These are phyloP conservation scores for Amazona guildingii DNA, from an alignment of 2,113 vertebrate species.

Conservation along the genomic window DNA sequence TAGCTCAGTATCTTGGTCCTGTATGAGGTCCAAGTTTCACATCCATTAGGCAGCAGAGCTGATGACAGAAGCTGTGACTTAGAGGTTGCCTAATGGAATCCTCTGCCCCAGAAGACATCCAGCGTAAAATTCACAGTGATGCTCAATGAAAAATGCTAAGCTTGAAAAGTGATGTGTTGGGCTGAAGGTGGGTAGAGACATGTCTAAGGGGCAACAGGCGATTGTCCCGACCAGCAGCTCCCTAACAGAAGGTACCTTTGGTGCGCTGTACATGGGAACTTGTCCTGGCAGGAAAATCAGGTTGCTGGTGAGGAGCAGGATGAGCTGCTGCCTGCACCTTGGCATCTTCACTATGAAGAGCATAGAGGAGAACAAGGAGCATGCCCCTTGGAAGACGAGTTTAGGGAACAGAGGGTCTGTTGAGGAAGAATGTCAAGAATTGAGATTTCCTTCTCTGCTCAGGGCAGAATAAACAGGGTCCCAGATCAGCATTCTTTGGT, in stretches of 20 bases:
- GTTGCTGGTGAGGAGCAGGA: background rate
- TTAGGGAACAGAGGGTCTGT: background rate
- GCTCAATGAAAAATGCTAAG: background rate
- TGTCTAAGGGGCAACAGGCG: rapidly evolving
- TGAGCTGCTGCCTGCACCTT: background rate
- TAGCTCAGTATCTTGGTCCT: background rate
- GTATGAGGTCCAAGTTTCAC: background rate
- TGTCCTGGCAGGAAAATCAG: background rate
- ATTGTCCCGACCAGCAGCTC: background rate
- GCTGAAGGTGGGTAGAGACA: background rate
- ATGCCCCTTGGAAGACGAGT: background rate
- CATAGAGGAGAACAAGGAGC: background rate
- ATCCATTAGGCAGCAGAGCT: background rate
- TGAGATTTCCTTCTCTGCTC: background rate
- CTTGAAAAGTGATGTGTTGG: background rate
- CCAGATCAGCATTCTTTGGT: background rate
- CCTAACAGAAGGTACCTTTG: background rate
- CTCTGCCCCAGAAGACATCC: background rate
- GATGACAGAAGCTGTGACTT: background rate
- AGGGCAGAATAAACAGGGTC: background rate
- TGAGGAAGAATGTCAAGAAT: background rate
- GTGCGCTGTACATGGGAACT: background rate
- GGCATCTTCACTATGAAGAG: background rate
- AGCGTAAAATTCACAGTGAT: background rate
- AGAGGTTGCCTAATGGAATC: background rate